A percentile compares a stretch with the other conserved stretches of the same genome.
These are phyloP conservation scores for Laothoe populi DNA, from an alignment of 2,888 invertebrate genomes.

Conservation along the genomic window DNA sequence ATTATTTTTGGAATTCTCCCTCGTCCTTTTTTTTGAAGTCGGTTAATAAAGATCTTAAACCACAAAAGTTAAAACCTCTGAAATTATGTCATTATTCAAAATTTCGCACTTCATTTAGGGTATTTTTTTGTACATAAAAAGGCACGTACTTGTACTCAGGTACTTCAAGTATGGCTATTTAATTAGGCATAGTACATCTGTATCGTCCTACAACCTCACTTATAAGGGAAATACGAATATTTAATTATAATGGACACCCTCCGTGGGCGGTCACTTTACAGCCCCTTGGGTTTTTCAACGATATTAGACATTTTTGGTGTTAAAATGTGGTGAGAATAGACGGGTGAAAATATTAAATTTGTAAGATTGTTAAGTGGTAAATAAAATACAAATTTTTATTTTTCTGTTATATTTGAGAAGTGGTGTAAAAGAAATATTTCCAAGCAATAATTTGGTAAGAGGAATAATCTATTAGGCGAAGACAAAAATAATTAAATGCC, in stretches of 20 bases:
- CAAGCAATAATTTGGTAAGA: too few relatives aligned
- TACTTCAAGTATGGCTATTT: constrained; percentile 13
- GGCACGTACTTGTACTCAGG: constrained; percentile 2
- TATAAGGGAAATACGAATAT: constrained; percentile 23
- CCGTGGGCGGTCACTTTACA: constrained; percentile 13
- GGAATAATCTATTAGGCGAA: too few relatives aligned
- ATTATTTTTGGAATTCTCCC: too few relatives aligned
- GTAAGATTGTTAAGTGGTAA: too few relatives aligned
- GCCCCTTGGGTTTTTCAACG: not conserved
- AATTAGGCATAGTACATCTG: constrained; percentile 18
- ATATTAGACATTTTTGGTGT: constrained; percentile 2
- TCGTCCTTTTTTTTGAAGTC: too few relatives aligned
- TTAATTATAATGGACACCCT: constrained; percentile 8
- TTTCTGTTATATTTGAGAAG: too few relatives aligned
- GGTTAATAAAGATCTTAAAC: too few relatives aligned
- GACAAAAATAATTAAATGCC: too few relatives aligned
- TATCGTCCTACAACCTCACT: constrained; percentile 9
- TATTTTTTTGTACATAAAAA: not conserved
- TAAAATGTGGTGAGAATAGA: not conserved
- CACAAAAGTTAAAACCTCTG: too few relatives aligned
- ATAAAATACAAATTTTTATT: too few relatives aligned
- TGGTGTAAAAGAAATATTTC: too few relatives aligned
- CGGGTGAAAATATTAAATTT: not conserved
- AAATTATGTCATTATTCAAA: too few relatives aligned
- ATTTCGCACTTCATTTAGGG: not conserved